Evolutionary conservation across 2,888 invertebrate species (phyloP).

Genomic region (Ectemnius lituratus): DNA sequence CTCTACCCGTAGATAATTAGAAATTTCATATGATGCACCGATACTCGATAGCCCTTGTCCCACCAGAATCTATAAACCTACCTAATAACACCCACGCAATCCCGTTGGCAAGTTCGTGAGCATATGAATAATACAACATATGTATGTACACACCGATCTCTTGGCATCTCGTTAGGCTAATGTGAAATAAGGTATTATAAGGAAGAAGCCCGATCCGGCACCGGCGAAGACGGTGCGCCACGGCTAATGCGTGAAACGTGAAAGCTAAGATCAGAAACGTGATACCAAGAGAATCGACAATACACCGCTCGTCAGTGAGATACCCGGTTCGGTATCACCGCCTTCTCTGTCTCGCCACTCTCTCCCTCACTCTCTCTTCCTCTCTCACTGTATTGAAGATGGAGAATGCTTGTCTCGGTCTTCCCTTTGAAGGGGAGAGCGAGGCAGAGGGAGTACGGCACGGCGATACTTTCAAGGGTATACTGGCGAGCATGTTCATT

Average conservation of each 20-base stretch:
- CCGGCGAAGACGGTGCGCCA: no score
- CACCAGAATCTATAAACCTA: neutral
- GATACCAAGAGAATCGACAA: constrained; percentile 1
- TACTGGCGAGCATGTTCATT: constrained; percentile 68
- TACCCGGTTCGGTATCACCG: no score
- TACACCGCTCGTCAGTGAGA: constrained; percentile 10
- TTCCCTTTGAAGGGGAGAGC: constrained; percentile 19
- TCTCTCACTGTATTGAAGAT: no score
- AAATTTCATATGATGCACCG: neutral
- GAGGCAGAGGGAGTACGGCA: constrained; percentile 22
- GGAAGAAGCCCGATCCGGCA: no score
- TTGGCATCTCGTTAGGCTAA: neutral
- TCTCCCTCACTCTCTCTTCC: constrained; percentile 2
- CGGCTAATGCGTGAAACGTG: neutral
- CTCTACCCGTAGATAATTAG: neutral
- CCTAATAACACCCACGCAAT: neutral
- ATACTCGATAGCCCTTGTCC: constrained; percentile 5
- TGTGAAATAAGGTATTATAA: no score
- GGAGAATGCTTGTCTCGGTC: neutral
- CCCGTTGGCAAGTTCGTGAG: neutral
- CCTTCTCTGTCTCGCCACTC: no score
- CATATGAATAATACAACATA: neutral
- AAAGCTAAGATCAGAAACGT: neutral
- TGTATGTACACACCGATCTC: neutral
- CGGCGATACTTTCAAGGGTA: constrained; percentile 41